These are phyloP conservation scores for Nyctibius bracteatus DNA, from an alignment of 2,113 vertebrate genomes.

Conservation along the genomic window DNA sequence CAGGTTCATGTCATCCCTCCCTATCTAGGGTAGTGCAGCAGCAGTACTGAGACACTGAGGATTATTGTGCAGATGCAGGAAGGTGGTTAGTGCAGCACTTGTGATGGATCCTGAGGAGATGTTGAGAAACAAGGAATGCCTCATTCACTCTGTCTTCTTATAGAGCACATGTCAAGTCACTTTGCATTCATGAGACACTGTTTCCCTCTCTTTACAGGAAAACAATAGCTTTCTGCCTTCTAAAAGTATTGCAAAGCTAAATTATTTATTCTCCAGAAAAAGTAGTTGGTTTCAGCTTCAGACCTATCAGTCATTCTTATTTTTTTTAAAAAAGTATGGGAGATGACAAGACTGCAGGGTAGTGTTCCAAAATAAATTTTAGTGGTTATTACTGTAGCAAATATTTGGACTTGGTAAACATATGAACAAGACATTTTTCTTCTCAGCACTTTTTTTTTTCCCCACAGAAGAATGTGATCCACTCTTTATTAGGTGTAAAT, in stretches of 20 bases:
- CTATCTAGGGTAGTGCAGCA: not conserved
- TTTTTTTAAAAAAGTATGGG: not conserved
- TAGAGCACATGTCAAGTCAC: not conserved
- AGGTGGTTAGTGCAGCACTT: not conserved
- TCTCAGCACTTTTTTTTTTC: not conserved
- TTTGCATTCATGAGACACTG: not conserved
- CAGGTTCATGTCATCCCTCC: not conserved
- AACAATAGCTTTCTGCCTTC: not conserved
- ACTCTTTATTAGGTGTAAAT: constrained; percentile 59
- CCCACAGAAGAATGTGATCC: constrained; percentile 34
- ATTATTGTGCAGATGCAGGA: not conserved
- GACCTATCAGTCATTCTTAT: not conserved
- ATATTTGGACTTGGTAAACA: constrained; percentile 37
- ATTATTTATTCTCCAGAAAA: not conserved
- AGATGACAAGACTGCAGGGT: not conserved
- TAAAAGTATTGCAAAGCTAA: not conserved
- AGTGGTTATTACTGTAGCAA: constrained; percentile 43
- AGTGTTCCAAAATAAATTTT: constrained; percentile 48
- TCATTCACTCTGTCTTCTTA: not conserved
- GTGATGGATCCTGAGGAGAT: not conserved
- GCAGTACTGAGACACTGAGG: not conserved
- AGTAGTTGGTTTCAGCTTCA: not conserved
- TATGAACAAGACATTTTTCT: constrained; percentile 45
- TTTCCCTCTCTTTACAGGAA: not conserved
- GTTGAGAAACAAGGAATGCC: not conserved